Conservation (phyloP, 2,888 invertebrate genomes). For the Willowsia nigromaculata region DNA sequence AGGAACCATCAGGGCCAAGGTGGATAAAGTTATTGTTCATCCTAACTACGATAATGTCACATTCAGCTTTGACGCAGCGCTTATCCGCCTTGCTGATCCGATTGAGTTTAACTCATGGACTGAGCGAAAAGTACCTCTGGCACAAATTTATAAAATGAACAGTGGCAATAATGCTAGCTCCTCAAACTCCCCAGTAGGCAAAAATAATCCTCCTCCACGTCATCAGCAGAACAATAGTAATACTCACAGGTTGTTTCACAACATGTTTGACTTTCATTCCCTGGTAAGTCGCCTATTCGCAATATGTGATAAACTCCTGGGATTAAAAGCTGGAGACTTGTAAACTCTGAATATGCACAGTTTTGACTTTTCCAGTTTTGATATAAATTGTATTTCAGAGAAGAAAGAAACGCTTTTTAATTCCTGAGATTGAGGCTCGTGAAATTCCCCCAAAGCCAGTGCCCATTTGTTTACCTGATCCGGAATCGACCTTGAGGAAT, state of each 20-base stretch:
- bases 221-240: neutral
- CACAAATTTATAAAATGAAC: conserved; percentile 2
- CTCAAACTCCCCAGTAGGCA: neutral
- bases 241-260: conserved; percentile 13
- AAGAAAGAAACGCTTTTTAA: conserved; percentile 37
- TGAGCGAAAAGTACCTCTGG: neutral
- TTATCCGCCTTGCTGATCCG: conserved; percentile 68
- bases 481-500: conserved; percentile 16
- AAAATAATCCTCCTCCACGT: neutral
- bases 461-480: conserved; percentile 75
- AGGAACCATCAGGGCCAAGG: conserved; percentile 67
- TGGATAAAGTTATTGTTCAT: conserved; percentile 74
- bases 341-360: neutral
- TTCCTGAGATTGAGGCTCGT: conserved; percentile 63
- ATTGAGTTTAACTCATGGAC: conserved; percentile 63
- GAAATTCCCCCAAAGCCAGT: conserved; percentile 55
- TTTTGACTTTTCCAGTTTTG: neutral
- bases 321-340: neutral
- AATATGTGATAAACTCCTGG: neutral
- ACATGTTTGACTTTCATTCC: conserved; percentile 55
- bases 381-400: neutral
- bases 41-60: conserved; percentile 76
- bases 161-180: neutral
- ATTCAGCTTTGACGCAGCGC: conserved; percentile 75
- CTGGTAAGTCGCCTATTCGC: neutral